Percentiles rank a stretch among this genome's conserved stretches.
phyloP scores from a whole-genome alignment of 2,888 invertebrate genomes.

The Odontocerum albicorne region DNA sequence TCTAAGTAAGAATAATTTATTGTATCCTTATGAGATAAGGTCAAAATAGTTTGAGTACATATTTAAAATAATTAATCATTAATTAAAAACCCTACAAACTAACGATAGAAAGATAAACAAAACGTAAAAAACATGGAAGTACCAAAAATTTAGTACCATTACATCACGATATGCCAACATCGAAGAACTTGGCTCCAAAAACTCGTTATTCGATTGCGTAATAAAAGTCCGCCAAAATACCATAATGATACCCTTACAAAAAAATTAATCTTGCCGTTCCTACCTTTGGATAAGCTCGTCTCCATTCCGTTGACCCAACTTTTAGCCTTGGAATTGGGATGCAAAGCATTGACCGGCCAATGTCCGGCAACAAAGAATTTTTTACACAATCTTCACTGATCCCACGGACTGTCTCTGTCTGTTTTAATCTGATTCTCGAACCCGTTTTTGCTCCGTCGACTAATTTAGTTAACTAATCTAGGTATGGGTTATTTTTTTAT shows the following conservation, averaged over 20 bases:
- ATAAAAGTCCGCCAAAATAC: neutral
- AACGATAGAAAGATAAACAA: too few species aligned
- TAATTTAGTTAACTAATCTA: too few species aligned
- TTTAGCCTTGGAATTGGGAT: constrained; percentile 33
- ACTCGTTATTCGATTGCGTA: neutral
- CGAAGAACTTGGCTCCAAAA: neutral
- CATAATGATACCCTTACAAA: neutral
- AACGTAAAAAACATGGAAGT: too few species aligned
- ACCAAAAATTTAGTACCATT: too few species aligned
- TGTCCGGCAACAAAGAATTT: constrained; percentile 22
- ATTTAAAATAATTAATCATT: too few species aligned
- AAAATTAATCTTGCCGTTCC: neutral
- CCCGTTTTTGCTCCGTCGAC: too few species aligned
- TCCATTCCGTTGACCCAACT: constrained; percentile 35
- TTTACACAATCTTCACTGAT: neutral
- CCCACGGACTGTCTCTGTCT: neutral
- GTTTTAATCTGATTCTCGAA: neutral
- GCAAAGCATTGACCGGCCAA: constrained; percentile 31
- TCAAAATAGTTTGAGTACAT: too few species aligned
- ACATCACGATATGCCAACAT: neutral
- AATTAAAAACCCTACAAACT: too few species aligned
- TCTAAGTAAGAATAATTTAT: too few species aligned
- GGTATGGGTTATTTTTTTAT: too few species aligned
- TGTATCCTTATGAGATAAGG: too few species aligned
- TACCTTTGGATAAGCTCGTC: constrained; percentile 11